Evolutionary conservation across 2,888 invertebrate species (phyloP).

Genomic region (Heliconius hortense): DNA sequence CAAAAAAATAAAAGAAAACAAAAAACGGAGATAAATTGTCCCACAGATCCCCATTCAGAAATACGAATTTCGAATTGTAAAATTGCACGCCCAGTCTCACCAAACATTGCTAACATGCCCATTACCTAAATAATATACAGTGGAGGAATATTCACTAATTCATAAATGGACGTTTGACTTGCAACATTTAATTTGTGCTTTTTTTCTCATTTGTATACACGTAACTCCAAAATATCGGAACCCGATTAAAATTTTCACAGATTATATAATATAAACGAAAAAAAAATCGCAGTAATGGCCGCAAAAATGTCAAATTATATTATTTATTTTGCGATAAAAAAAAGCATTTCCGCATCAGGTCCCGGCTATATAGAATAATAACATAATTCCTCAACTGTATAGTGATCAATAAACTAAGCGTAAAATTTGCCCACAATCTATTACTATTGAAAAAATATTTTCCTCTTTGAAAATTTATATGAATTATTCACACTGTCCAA

Average conservation of each 20-base stretch:
- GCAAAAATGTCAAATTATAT: constrained; percentile 5
- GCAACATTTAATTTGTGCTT: constrained; percentile 40
- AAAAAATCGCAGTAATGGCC: neutral
- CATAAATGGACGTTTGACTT: constrained; percentile 74
- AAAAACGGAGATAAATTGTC: constrained; percentile 19
- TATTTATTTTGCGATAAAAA: neutral
- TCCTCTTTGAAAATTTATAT: constrained; percentile 49
- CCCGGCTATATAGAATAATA: constrained; percentile 34
- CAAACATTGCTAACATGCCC: constrained; percentile 60
- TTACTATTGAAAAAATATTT: constrained; percentile 67
- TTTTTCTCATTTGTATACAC: constrained; percentile 24
- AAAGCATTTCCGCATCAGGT: constrained; percentile 38
- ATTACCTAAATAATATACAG: constrained; percentile 74
- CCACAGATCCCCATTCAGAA: constrained; percentile 12
- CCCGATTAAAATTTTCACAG: constrained; percentile 26
- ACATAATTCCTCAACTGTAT: constrained; percentile 67
- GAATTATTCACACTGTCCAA: constrained; percentile 33
- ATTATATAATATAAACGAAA: constrained; percentile 8
- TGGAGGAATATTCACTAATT: constrained; percentile 73
- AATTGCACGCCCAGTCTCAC: constrained; percentile 42
- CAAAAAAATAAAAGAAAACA: neutral
- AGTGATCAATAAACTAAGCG: constrained; percentile 61
- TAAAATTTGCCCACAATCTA: constrained; percentile 57
- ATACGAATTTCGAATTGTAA: constrained; percentile 27
- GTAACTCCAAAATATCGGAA: constrained; percentile 36